A percentile compares a stretch with the other conserved stretches of the same genome.
Evolutionary conservation across 1,140 invertebrate species (phyloP).

Genomic region (Lasaia peninsularis): DNA sequence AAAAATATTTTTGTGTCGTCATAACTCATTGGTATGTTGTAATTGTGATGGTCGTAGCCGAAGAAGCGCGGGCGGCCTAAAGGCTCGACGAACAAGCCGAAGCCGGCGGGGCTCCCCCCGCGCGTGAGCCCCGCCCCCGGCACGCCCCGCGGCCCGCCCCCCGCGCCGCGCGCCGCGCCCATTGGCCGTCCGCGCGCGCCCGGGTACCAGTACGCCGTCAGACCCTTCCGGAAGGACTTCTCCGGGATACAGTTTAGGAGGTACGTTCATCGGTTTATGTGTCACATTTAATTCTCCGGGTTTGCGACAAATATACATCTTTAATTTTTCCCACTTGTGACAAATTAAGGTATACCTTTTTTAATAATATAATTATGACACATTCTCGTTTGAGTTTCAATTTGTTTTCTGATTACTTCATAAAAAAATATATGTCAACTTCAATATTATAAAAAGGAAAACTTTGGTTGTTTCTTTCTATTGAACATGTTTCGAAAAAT

Average conservation of each 20-base stretch:
- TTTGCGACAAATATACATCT: too few relatives aligned
- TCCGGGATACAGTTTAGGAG: slow-evolving; percentile 73
- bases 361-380: too few relatives aligned
- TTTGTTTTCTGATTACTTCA: too few relatives aligned
- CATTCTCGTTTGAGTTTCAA: too few relatives aligned
- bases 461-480: too few relatives aligned
- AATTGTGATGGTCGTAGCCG: slow-evolving; percentile 29
- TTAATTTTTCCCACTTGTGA: too few relatives aligned
- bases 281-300: too few relatives aligned
- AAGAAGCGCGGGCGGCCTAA: slow-evolving; percentile 71
- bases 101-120: slow-evolving; percentile 42
- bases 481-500: too few relatives aligned
- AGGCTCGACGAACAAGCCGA: slow-evolving; percentile 74
- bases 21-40: background rate
- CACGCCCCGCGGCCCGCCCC: slow-evolving; percentile 26
- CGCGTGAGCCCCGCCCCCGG: slow-evolving; percentile 20
- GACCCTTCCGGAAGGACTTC: slow-evolving; percentile 72
- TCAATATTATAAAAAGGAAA: too few relatives aligned
- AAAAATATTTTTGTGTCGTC: too few relatives aligned
- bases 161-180: slow-evolving; percentile 24
- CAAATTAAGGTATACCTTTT: too few relatives aligned
- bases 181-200: slow-evolving; percentile 37
- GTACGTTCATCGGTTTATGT: slow-evolving; percentile 30
- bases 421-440: too few relatives aligned
- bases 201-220: slow-evolving; percentile 62